These are phyloP conservation scores for Esox lucius DNA, from an alignment of 2,797 vertebrate genomes.

Conservation along the genomic window DNA sequence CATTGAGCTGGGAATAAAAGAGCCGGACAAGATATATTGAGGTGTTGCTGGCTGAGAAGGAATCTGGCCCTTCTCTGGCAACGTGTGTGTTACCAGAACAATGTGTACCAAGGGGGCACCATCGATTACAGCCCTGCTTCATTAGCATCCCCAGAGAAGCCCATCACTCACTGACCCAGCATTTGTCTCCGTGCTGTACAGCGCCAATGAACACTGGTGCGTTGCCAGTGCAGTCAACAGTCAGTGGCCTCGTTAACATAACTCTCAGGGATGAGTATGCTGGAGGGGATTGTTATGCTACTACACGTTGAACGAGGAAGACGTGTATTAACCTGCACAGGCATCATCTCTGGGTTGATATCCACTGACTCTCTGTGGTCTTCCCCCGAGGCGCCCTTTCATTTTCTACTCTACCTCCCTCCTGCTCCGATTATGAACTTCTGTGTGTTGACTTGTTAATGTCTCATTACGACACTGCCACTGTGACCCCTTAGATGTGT, in stretches of 20 bases:
- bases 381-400: constrained; percentile 38
- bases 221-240: neutral
- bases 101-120: neutral
- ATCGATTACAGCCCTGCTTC: constrained; percentile 1
- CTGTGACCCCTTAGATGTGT: neutral
- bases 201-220: neutral
- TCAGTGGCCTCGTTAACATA: neutral
- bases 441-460: neutral
- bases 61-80: constrained; percentile 10
- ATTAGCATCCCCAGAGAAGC: constrained; percentile 11
- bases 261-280: constrained; percentile 18
- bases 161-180: constrained; percentile 15
- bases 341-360: constrained; percentile 6
- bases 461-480: neutral
- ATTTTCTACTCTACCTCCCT: constrained; percentile 33
- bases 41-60: constrained; percentile 1
- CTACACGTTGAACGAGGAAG: constrained; percentile 20
- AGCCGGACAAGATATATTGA: neutral
- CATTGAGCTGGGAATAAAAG: constrained; percentile 3
- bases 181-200: no score
- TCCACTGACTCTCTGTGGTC: neutral
- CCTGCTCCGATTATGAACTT: neutral
- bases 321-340: constrained; percentile 5
- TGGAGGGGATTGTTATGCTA: constrained; percentile 29
- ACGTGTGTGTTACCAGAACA: neutral